Evolutionary conservation across 2,797 vertebrate species (phyloP).

Genomic region (Cheirogaleus major): DNA sequence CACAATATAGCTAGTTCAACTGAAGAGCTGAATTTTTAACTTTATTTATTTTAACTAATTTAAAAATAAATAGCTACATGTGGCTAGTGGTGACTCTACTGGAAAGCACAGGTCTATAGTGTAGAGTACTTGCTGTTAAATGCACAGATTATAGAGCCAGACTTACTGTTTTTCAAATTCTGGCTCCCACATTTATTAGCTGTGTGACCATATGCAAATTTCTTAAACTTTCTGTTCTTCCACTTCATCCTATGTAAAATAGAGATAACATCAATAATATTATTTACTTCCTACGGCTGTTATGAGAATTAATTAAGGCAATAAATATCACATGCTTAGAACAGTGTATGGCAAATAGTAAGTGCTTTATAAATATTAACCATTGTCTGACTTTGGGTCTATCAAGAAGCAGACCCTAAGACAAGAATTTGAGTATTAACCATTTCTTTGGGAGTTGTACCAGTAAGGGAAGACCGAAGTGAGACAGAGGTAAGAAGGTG

Average conservation of each 20-base stretch:
- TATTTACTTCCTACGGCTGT: neutral
- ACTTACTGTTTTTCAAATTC: neutral
- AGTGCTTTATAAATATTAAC: neutral
- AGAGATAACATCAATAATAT: neutral
- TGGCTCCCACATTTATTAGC: neutral
- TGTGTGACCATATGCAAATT: neutral
- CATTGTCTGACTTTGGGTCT: neutral
- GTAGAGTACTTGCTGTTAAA: neutral
- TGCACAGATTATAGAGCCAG: neutral
- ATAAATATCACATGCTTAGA: neutral
- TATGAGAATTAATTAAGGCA: neutral
- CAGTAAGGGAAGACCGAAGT: neutral
- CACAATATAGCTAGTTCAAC: neutral
- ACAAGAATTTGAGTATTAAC: neutral
- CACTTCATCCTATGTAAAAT: neutral
- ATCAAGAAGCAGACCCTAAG: neutral
- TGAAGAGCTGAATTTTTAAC: neutral
- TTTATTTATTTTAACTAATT: constrained; percentile 23
- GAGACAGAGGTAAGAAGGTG: neutral
- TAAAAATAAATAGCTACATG: neutral
- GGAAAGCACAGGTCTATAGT: neutral
- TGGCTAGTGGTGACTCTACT: neutral
- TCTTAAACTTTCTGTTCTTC: neutral
- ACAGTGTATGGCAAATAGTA: neutral
- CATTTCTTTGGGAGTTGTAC: neutral